Base-by-base conservation (phyloP, 2,797 vertebrate genomes). In the Urophycis tenuis region DNA sequence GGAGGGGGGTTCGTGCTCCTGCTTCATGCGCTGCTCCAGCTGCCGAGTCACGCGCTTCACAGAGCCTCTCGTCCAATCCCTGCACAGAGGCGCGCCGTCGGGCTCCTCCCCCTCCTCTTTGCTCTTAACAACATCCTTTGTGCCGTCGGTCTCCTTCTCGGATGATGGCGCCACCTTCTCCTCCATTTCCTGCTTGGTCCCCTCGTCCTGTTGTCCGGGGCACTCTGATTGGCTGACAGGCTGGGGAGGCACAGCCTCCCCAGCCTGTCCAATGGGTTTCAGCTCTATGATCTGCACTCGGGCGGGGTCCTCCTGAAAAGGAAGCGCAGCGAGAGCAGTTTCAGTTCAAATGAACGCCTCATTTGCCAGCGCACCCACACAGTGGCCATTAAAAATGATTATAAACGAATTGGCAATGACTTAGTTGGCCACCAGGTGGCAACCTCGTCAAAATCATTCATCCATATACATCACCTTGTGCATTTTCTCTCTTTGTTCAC, bases 1-100 rank as follows among this genome's bases (percentile, higher is more conserved):
- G 72, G n/a, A n/a, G n/a, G 87, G 79, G 81, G 72, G 3, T 0
- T 97, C 95, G 2, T 95, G 94, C 78, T 95, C 93, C 84, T 95
- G 94, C 35, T 94, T 93, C 89, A 99, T 89, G 83, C 94, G 94
- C 84, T 97, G 95, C 89, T 99, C 97, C 0, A 99, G 95, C 88
- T 99, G 96, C 80, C 94, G 87, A 2, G 96, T 98, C 87, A 94
- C 96, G 31, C 95, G 93, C 5, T 94, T 92, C 79, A 99, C 98
- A 0, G 97, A 98, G 1, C 96, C 96, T 0, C 94, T 91, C 2
- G 86, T 95, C 94, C 95, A 96, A 77, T 96, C 95, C 9, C 84
- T 87, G 80, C 80, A 86, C 36, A 87, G 88, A 45, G 80, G 34
- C 36, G 82, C 76, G 19, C 86, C 76, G 17, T 75, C 74, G 0